Percentiles rank a stretch among this genome's conserved stretches.
Evolutionary conservation across 2,797 vertebrate species (phyloP).

Genomic region (Myotis myotis): DNA sequence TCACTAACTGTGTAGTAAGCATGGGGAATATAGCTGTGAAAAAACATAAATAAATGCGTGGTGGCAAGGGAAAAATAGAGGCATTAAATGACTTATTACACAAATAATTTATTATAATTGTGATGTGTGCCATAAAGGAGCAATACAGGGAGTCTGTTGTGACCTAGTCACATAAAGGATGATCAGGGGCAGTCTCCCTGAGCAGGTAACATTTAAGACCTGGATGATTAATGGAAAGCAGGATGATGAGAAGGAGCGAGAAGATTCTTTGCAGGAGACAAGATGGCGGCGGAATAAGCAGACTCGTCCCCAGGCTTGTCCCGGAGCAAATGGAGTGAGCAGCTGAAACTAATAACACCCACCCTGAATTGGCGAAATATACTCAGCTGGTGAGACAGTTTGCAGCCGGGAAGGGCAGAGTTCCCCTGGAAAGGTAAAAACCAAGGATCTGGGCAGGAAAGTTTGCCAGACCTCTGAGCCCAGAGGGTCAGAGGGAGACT

Average conservation of each 20-base stretch:
- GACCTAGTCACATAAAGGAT: neutral
- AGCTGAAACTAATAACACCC: too few relatives aligned
- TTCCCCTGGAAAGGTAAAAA: too few relatives aligned
- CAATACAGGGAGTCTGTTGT: neutral
- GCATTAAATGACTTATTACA: neutral
- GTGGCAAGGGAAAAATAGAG: neutral
- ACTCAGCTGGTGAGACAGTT: too few relatives aligned
- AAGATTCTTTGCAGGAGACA: neutral
- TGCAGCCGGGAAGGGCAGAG: too few relatives aligned
- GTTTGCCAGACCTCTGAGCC: too few relatives aligned
- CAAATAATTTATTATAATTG: slow-evolving; percentile 26
- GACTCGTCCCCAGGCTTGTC: too few relatives aligned
- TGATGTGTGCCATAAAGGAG: neutral
- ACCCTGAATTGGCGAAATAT: too few relatives aligned
- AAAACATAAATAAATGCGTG: neutral
- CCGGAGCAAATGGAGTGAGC: too few relatives aligned
- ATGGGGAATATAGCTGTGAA: neutral
- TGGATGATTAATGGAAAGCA: neutral
- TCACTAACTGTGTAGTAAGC: neutral
- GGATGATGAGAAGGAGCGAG: neutral
- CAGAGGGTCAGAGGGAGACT: too few relatives aligned
- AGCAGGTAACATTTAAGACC: neutral
- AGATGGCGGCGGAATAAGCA: too few relatives aligned
- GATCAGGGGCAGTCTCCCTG: neutral
- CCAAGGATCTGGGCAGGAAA: too few relatives aligned